Conservation (phyloP, 1,140 invertebrate genomes). For the Ephestia elutella region DNA sequence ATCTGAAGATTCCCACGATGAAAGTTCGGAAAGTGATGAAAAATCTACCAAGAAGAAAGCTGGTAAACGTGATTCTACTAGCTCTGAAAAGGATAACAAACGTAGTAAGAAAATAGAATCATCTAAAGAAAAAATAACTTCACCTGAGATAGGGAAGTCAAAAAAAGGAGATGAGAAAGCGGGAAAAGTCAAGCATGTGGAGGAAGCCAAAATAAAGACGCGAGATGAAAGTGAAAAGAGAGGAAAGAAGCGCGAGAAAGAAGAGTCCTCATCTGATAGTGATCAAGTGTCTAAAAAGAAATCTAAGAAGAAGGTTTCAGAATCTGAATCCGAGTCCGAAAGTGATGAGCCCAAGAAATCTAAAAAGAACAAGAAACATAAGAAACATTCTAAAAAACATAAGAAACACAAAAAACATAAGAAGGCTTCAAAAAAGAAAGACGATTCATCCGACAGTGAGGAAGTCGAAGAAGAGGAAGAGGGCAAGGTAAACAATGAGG, state of each 20-base stretch:
- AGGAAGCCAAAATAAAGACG: constrained; percentile 52
- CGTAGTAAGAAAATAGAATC: constrained; percentile 52
- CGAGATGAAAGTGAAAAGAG: constrained; percentile 62
- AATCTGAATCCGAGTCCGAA: constrained; percentile 69
- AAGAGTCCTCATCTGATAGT: constrained; percentile 78
- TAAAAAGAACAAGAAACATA: constrained; percentile 76
- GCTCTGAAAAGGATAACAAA: constrained; percentile 63
- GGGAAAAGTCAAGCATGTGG: constrained; percentile 43
- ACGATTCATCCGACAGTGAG: constrained; percentile 79
- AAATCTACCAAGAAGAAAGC: constrained; percentile 61
- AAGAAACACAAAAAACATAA: constrained; percentile 80
- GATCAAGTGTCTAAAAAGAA: constrained; percentile 75
- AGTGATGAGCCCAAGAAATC: constrained; percentile 71
- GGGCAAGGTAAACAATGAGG: constrained; percentile 83
- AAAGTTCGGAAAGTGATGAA: constrained; percentile 64
- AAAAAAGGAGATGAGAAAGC: constrained; percentile 50
- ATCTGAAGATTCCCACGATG: constrained; percentile 62
- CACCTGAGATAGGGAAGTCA: constrained; percentile 47
- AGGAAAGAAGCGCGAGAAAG: constrained; percentile 75
- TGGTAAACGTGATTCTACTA: constrained; percentile 56
- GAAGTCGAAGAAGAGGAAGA: constrained; percentile 79
- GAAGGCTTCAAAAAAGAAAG: constrained; percentile 78
- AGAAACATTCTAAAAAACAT: constrained; percentile 82
- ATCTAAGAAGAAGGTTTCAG: constrained; percentile 66
- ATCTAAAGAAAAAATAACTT: constrained; percentile 48